Conservation (phyloP, 2,113 vertebrate species). For the Todiramphus saurophagus region DNA sequence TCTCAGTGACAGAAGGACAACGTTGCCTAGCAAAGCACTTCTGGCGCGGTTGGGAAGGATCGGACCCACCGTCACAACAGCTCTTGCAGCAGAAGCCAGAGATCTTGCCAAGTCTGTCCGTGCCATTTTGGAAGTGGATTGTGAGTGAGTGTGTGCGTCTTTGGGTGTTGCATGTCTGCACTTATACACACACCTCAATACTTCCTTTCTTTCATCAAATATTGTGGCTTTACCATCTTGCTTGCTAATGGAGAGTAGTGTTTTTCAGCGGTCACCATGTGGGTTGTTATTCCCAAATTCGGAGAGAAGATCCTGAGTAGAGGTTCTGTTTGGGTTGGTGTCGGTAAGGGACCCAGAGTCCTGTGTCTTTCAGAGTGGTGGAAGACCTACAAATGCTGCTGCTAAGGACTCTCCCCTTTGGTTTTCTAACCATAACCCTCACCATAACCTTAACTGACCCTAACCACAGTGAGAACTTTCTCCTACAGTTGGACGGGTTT, state of each 20-base stretch:
- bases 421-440: neutral
- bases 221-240: neutral
- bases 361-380: neutral
- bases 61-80: constrained; percentile 63
- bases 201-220: neutral
- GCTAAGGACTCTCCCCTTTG: neutral
- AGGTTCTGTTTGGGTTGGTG: neutral
- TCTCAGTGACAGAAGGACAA: constrained; percentile 70
- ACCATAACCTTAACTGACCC: neutral
- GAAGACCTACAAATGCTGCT: neutral
- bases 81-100: constrained; percentile 83
- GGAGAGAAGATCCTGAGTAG: neutral
- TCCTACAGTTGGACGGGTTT: neutral
- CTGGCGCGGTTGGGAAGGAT: constrained; percentile 70
- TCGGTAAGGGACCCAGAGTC: neutral
- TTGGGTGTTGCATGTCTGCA: neutral
- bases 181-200: too few relatives aligned
- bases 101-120: constrained; percentile 84
- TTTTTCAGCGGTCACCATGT: neutral
- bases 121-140: constrained; percentile 84
- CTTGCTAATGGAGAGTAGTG: neutral
- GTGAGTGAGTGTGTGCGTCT: constrained; percentile 76
- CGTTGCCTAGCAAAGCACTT: constrained; percentile 59
- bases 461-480: neutral
- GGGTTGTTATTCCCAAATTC: neutral